Conservation (phyloP, 1,140 invertebrate genomes). For the Euwallacea fornicatus region DNA sequence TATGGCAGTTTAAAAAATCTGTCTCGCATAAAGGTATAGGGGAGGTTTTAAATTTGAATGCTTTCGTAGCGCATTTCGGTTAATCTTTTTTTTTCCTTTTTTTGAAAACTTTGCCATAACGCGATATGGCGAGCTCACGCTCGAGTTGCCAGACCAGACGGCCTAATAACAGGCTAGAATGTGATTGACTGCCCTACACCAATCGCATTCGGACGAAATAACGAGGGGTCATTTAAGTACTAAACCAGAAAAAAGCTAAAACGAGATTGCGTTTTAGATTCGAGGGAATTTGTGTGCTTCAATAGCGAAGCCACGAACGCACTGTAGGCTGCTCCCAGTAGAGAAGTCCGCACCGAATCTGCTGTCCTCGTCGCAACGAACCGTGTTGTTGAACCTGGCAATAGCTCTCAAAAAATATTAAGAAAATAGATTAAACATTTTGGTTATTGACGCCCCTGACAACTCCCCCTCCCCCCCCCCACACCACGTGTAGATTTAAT, state of each 20-base stretch:
- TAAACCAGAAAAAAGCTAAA: constrained; percentile 23
- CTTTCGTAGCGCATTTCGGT: constrained; percentile 4
- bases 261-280: background rate
- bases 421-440: too few species aligned
- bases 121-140: constrained; percentile 33
- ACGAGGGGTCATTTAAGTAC: constrained; percentile 40
- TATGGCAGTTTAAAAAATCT: constrained; percentile 24
- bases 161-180: constrained; percentile 30
- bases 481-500: background rate
- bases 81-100: too few species aligned
- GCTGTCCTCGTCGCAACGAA: too few species aligned
- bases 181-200: constrained; percentile 35
- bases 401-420: too few species aligned
- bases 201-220: constrained; percentile 41
- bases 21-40: too few species aligned
- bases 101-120: constrained; percentile 2
- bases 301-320: too few species aligned
- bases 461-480: background rate
- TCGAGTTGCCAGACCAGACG: constrained; percentile 26
- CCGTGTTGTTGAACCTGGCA: too few species aligned
- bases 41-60: background rate
- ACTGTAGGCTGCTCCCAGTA: too few species aligned
- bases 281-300: too few species aligned
- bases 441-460: too few species aligned
- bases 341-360: too few species aligned